phyloP scores from a whole-genome alignment of 2,113 vertebrate species.

The Hypanus sabinus region DNA sequence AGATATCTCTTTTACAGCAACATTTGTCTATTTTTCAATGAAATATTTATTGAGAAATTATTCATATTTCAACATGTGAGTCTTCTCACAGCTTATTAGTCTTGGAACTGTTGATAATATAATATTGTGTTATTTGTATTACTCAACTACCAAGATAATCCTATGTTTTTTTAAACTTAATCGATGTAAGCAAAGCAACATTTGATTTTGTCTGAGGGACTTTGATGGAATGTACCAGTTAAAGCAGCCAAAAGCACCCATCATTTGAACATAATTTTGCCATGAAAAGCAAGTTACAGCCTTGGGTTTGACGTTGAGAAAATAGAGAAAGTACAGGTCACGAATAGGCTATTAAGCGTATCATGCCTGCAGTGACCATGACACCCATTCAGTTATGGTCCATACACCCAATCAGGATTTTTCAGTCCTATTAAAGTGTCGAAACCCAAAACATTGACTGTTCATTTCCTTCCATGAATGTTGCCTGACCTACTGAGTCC shows the following conservation, averaged over 20 bases:
- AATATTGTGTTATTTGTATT: neutral
- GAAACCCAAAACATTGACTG: too few relatives aligned
- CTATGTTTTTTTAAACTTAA: neutral
- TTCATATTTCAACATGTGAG: neutral
- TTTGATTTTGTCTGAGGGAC: neutral
- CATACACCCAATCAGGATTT: too few relatives aligned
- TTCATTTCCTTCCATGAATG: too few relatives aligned
- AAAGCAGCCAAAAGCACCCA: neutral
- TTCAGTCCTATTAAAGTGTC: too few relatives aligned
- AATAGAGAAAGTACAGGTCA: too few relatives aligned
- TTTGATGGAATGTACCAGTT: neutral
- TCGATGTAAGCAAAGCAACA: neutral
- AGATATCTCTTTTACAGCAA: neutral
- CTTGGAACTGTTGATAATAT: neutral
- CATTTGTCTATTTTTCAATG: neutral
- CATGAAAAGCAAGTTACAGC: neutral
- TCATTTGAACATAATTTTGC: neutral
- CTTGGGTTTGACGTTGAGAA: neutral
- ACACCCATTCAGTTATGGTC: too few relatives aligned
- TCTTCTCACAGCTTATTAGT: neutral
- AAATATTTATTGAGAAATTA: neutral
- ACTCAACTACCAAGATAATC: neutral
- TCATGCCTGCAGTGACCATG: too few relatives aligned
- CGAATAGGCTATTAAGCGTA: neutral
- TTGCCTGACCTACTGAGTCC: too few relatives aligned